Conservation (phyloP, 2,888 invertebrate species). For the Rhamnusium bicolor region DNA sequence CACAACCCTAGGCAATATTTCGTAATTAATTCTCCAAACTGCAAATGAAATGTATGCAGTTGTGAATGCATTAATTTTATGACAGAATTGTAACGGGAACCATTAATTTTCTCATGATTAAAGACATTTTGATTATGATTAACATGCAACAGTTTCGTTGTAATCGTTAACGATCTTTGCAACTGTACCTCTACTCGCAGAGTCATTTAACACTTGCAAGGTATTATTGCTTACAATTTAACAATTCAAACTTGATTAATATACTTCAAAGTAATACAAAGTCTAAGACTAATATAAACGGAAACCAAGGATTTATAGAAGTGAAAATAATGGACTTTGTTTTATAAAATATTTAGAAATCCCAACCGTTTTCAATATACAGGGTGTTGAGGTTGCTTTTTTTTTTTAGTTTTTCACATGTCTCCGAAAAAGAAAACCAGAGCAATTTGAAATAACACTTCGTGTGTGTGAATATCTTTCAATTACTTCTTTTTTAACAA, state of each 20-base stretch:
- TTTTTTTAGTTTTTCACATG: too few relatives aligned
- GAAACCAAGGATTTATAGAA: too few relatives aligned
- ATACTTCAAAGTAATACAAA: constrained; percentile 13
- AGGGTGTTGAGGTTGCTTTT: too few relatives aligned
- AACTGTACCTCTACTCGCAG: constrained; percentile 5
- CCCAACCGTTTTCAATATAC: too few relatives aligned
- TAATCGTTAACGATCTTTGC: background rate
- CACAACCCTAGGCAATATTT: background rate
- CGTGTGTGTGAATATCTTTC: too few relatives aligned
- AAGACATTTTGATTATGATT: background rate
- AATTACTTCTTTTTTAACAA: too few relatives aligned
- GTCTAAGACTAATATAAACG: too few relatives aligned
- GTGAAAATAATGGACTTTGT: too few relatives aligned
- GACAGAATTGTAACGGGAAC: background rate
- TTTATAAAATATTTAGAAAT: too few relatives aligned
- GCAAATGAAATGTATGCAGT: background rate
- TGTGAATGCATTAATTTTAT: background rate
- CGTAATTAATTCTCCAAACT: background rate
- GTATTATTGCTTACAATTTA: background rate
- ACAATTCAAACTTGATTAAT: constrained; percentile 3
- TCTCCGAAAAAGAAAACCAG: too few relatives aligned
- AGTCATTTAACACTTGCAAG: background rate
- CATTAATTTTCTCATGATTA: background rate
- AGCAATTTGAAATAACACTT: too few relatives aligned
- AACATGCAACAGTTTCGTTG: background rate